phyloP scores from a whole-genome alignment of 2,113 vertebrate genomes.

The Zosterops hypoxanthus region DNA sequence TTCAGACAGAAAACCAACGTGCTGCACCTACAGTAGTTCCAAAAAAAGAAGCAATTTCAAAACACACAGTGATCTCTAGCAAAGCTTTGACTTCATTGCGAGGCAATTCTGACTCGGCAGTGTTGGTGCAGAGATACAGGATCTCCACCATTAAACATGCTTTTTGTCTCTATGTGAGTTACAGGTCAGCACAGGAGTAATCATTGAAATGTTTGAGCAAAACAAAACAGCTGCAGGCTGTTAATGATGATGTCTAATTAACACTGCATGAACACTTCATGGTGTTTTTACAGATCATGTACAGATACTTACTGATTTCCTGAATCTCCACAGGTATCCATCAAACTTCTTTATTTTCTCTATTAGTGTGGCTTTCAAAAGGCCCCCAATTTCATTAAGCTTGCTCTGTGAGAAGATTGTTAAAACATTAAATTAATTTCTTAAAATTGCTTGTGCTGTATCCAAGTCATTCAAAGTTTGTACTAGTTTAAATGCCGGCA shows the following conservation, averaged over 20 bases:
- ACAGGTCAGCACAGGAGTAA: not conserved
- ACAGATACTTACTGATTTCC: constrained; percentile 34
- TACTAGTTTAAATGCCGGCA: not conserved
- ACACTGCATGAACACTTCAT: not conserved
- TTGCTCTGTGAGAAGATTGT: constrained; percentile 64
- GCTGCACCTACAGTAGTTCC: constrained; percentile 66
- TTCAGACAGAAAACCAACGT: constrained; percentile 67
- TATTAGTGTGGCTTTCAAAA: constrained; percentile 67
- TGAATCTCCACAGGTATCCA: constrained; percentile 39
- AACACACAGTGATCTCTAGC: not conserved
- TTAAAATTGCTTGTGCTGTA: not conserved
- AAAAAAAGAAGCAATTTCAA: not conserved
- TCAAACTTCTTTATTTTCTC: constrained; percentile 74
- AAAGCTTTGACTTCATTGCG: not conserved
- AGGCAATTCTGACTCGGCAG: not conserved
- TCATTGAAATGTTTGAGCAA: not conserved
- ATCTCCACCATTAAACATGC: not conserved
- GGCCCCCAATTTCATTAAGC: constrained; percentile 64
- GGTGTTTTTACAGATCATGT: not conserved
- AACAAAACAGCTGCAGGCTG: not conserved
- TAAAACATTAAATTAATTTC: not conserved
- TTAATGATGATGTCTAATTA: not conserved
- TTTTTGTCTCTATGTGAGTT: not conserved
- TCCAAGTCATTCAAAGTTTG: not conserved
- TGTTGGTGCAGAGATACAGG: not conserved